A percentile compares a stretch with the other conserved stretches of the same genome.
These are phyloP conservation scores for Balaeniceps rex DNA, from an alignment of 2,113 vertebrate genomes.

Conservation along the genomic window DNA sequence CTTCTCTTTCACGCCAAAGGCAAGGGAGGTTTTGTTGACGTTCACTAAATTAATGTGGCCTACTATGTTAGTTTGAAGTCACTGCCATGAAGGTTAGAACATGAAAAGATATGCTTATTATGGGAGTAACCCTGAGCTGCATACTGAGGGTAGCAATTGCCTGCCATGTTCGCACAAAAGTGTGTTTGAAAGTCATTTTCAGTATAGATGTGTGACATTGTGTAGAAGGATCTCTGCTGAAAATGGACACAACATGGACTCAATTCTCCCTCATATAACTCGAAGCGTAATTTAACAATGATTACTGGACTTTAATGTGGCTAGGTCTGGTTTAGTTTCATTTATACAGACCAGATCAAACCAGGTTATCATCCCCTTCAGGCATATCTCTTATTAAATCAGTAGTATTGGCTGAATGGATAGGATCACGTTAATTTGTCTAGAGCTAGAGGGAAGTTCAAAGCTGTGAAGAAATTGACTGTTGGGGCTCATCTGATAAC, in stretches of 20 bases:
- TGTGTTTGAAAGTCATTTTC: background rate
- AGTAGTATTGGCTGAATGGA: background rate
- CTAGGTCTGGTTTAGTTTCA: background rate
- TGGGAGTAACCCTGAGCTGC: background rate
- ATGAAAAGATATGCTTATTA: background rate
- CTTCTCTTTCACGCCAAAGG: background rate
- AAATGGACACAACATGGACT: background rate
- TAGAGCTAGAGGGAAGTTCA: constrained; percentile 20
- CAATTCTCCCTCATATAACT: background rate
- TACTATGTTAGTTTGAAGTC: background rate
- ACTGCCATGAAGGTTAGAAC: background rate
- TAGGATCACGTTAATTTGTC: background rate
- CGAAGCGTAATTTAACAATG: background rate
- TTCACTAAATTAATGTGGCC: background rate
- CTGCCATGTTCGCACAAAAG: background rate
- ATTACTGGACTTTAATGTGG: background rate
- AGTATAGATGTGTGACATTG: background rate
- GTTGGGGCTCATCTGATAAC: constrained; percentile 39
- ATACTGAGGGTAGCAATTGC: background rate
- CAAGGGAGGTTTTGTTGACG: background rate
- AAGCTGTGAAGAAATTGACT: constrained; percentile 34
- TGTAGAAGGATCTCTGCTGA: background rate
- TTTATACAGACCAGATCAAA: background rate
- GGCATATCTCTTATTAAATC: constrained; percentile 2
- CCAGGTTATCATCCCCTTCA: background rate